phyloP scores from a whole-genome alignment of 2,888 invertebrate species.

The Perithous albicinctus region DNA sequence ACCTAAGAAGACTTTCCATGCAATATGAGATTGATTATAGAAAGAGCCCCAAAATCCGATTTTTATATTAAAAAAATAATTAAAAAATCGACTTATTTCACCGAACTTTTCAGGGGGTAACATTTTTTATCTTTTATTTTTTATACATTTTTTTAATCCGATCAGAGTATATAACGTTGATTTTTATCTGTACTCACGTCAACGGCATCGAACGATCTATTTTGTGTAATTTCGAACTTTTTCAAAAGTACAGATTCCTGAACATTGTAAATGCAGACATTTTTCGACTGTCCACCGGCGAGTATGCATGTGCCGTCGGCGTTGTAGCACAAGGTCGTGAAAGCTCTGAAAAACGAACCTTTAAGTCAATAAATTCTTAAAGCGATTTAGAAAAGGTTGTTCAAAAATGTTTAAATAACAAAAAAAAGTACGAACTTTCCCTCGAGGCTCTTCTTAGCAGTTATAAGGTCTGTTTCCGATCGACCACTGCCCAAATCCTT shows the following conservation, averaged over 20 bases:
- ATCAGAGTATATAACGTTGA: neutral
- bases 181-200: conserved; percentile 88
- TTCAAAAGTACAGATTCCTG: conserved; percentile 93
- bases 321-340: conserved; percentile 96
- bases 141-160: no score
- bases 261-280: conserved; percentile 97
- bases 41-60: no score
- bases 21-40: no score
- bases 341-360: conserved; percentile 89
- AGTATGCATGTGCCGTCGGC: conserved; percentile 96
- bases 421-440: conserved; percentile 90
- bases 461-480: conserved; percentile 93
- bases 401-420: conserved; percentile 24
- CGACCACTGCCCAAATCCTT: conserved; percentile 95
- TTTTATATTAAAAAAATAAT: no score
- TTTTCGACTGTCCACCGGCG: conserved; percentile 97
- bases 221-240: conserved; percentile 97
- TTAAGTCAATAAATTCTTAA: conserved; percentile 6
- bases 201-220: conserved; percentile 96
- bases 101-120: no score
- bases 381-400: neutral
- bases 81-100: no score
- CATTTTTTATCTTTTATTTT: no score
- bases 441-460: conserved; percentile 93
- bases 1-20: no score